Conservation (phyloP, 2,797 vertebrate species). For the Ptychadena robeensis region DNA sequence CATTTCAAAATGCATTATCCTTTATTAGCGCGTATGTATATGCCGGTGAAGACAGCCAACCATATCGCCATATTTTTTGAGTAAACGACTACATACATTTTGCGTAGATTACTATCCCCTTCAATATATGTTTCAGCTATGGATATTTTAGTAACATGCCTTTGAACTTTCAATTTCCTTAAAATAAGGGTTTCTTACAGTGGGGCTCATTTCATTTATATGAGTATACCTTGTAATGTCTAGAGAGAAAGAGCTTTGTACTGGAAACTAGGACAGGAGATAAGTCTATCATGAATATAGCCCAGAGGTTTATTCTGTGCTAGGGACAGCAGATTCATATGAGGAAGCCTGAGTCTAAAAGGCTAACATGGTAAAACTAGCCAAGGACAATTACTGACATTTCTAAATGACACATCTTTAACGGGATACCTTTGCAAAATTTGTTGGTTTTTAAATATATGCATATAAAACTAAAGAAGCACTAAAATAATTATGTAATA, state of each 20-base stretch:
- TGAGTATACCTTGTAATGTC: slow-evolving; percentile 14
- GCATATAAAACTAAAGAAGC: too few species aligned
- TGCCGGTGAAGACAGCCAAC: too few species aligned
- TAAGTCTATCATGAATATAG: background rate
- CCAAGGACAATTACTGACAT: background rate
- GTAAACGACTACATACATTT: background rate
- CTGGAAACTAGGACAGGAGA: slow-evolving; percentile 28
- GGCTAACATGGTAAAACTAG: background rate
- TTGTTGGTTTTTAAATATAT: too few species aligned
- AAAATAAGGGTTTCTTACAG: slow-evolving; percentile 6
- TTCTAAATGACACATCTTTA: background rate
- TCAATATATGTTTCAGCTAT: background rate
- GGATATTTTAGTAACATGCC: background rate
- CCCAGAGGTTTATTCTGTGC: background rate
- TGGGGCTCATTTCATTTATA: slow-evolving; percentile 28
- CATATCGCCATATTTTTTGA: background rate
- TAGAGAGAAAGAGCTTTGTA: slow-evolving; percentile 21
- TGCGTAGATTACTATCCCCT: background rate
- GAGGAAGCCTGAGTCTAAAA: background rate
- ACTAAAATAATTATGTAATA: too few species aligned
- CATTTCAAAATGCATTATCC: too few species aligned
- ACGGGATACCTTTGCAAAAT: too few species aligned
- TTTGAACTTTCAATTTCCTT: slow-evolving; percentile 19
- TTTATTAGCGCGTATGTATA: too few species aligned
- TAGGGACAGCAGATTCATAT: background rate